These are phyloP conservation scores for Hyperoplus immaculatus DNA, from an alignment of 2,797 vertebrate genomes.

Conservation along the genomic window DNA sequence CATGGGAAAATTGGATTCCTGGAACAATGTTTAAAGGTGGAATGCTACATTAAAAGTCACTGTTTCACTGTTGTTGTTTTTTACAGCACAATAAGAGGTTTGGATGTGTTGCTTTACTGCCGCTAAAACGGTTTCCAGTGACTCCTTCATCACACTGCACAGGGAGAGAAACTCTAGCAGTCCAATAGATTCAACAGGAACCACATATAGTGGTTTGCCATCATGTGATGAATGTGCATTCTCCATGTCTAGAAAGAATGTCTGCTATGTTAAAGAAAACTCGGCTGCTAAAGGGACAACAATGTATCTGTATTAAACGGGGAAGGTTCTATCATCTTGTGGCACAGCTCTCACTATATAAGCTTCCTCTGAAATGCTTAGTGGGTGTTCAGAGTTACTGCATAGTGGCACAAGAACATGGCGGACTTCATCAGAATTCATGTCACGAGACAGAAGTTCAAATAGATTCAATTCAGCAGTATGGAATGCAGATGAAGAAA, in stretches of 20 bases:
- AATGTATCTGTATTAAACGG: not conserved
- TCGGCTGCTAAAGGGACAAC: not conserved
- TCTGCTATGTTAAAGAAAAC: not conserved
- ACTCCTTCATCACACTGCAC: slow-evolving; percentile 4
- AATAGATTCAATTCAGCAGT: not conserved
- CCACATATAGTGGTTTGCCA: rapidly evolving
- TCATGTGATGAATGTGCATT: slow-evolving; percentile 16
- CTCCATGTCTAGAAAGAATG: not conserved
- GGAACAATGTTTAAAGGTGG: too few relatives aligned
- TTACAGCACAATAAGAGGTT: too few relatives aligned
- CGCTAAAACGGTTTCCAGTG: not conserved
- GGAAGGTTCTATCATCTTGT: not conserved
- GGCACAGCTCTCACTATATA: not conserved
- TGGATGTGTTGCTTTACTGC: not conserved
- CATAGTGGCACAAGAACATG: not conserved
- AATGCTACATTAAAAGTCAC: too few relatives aligned
- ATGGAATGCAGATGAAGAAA: not conserved
- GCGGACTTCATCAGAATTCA: not conserved
- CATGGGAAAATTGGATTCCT: too few relatives aligned
- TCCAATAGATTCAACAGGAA: not conserved
- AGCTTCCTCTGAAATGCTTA: not conserved
- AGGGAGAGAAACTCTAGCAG: too few relatives aligned
- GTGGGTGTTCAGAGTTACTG: not conserved
- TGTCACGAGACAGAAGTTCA: not conserved
- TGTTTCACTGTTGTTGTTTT: too few relatives aligned